A percentile compares a stretch with the other conserved stretches of the same genome.
These are phyloP conservation scores for Syrrhaptes paradoxus DNA, from an alignment of 2,113 vertebrate genomes.

Conservation along the genomic window DNA sequence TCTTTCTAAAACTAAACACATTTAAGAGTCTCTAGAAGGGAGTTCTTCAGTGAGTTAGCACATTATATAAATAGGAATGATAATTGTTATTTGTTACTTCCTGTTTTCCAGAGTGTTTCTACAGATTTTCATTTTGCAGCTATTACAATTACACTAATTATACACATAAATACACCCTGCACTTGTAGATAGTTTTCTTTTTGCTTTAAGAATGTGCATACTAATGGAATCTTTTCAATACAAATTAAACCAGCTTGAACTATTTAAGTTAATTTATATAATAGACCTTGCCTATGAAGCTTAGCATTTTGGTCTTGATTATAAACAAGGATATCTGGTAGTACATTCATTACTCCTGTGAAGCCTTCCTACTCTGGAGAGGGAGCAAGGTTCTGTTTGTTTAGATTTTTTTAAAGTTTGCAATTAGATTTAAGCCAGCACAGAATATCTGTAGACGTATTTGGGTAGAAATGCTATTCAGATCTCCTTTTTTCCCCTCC, in stretches of 20 bases:
- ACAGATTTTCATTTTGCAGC: constrained; percentile 25
- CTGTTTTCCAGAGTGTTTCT: background rate
- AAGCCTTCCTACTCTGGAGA: background rate
- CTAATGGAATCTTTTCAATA: constrained; percentile 24
- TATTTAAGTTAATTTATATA: constrained; percentile 25
- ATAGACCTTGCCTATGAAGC: constrained; percentile 15
- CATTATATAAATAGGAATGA: background rate
- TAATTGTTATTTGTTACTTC: background rate
- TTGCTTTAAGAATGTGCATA: constrained; percentile 26
- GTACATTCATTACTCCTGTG: background rate
- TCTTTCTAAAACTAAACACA: background rate
- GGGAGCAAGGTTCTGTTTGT: background rate
- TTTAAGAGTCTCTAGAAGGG: background rate
- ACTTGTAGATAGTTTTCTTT: constrained; percentile 4
- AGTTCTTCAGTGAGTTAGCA: background rate
- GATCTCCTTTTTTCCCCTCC: background rate
- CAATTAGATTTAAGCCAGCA: background rate
- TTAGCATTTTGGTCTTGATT: constrained; percentile 10
- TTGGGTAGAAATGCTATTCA: background rate
- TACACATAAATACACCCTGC: background rate
- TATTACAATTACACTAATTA: constrained; percentile 45
- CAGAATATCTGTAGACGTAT: background rate
- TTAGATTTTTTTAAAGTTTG: background rate
- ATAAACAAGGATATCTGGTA: background rate
- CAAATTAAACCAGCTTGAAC: constrained; percentile 21